Evolutionary conservation across 2,797 vertebrate species (phyloP), one percentile per base, ranked within the genome.

Genomic region (Tokudaia tokunoshimensis): DNA sequence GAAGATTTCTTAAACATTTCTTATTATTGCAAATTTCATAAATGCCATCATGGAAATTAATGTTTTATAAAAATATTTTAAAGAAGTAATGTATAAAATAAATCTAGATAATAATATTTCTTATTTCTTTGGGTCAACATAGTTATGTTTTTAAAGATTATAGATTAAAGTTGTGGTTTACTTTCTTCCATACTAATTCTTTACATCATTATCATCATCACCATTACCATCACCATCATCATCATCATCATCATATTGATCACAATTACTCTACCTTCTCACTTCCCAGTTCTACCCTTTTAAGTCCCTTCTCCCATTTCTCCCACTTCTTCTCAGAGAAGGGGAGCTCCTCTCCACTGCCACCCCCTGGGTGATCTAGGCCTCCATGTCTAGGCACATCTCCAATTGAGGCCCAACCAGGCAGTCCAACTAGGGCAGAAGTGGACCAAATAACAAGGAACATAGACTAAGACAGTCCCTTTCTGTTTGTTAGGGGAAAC

Each of bases 291-390:
- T 34, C 2, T 17, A 70, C 34, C 34, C 2, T 70, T 70, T n/a
- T 6, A 19, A 70, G 15, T n/a, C 15, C 4, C 67, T 70, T 3
- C 7, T 2, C 15, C 15, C 7, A 9, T n/a, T 70, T 7, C 17
- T 7, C 17, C 34, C 15, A n/a, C 2, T 70, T 70, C 31, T 70
- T 26, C 4, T 19, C 34, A 70, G 67, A 70, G 67, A 70, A 70
- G 6, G 0, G 67, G 34, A 70, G 34, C 0, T 1, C 15, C 29
- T 15, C 2, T 67, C 3, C 2, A 15, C 34, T 70, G 15, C 17
- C 15, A n/a, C 2, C 2, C 3, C 67, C 34, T n/a, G 6, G 67
- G 34, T 3, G 14, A n/a, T n/a, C 17, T 19, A 70, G 34, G 6
- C 67, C 6, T 34, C 2, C 2, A 70, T 15, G 1, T 70, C 34